Evolutionary conservation across 2,797 vertebrate genomes (phyloP).

Genomic region (Lepus townsendii): DNA sequence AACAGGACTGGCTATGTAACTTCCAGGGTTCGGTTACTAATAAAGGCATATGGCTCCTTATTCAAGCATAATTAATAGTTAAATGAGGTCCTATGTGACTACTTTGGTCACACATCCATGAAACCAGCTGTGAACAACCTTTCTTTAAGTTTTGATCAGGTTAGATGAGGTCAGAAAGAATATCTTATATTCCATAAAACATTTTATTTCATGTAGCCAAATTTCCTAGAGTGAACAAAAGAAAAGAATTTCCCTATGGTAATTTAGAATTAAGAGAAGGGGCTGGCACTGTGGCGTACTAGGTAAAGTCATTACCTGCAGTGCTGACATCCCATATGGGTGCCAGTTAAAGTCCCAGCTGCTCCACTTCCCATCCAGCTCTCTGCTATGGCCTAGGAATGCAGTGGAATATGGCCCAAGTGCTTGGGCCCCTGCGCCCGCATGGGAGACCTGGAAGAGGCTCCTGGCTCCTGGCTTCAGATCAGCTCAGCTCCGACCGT

Average conservation of each 20-base stretch:
- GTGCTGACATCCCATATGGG: too few species aligned
- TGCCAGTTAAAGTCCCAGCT: too few species aligned
- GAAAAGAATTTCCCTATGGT: neutral
- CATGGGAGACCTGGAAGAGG: too few species aligned
- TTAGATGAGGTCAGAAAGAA: slow-evolving; percentile 9
- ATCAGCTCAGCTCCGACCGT: too few species aligned
- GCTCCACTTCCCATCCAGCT: too few species aligned
- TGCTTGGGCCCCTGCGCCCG: too few species aligned
- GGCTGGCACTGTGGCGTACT: too few species aligned
- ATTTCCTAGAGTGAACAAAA: slow-evolving; percentile 28
- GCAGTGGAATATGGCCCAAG: too few species aligned
- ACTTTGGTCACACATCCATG: neutral
- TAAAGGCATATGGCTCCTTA: neutral
- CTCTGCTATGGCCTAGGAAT: too few species aligned
- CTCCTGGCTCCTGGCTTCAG: too few species aligned
- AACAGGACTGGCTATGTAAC: neutral
- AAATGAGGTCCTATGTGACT: neutral
- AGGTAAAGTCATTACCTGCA: too few species aligned
- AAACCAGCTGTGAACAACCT: neutral
- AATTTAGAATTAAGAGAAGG: neutral
- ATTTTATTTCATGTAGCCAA: neutral
- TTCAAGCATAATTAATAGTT: neutral
- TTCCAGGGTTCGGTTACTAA: neutral
- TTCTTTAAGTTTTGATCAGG: slow-evolving; percentile 5
- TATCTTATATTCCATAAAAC: neutral